Evolutionary conservation across 2,113 vertebrate species (phyloP), one percentile per base, ranked within the genome.

Genomic region (Otolemur garnettii): DNA sequence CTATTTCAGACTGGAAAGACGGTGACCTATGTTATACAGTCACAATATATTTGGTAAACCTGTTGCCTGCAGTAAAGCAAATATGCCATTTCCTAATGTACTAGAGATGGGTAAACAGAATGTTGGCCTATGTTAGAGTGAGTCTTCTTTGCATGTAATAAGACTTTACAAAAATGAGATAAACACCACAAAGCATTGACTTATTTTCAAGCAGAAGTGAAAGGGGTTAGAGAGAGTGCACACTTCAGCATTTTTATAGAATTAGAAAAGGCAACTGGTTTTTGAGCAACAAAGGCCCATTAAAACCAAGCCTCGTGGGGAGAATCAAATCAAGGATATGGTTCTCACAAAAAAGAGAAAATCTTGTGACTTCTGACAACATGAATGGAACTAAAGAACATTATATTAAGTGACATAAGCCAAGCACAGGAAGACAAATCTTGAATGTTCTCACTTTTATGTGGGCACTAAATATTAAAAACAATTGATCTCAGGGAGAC

Each of bases 101-200:
- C 66, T 81, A 84, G 66, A 95, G 55, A 38, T 4, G 84, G 45
- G 64, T 62, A 82, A 94, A 64, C 30, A 50, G 30, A 93, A 57
- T 10, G 10, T 55, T 30, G 88, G 50, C 24, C 10, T 24, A 12
- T 53, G 19, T 81, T 53, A 80, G 45, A 7, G 17, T 78, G 53
- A 30, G 69, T 85, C 71, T 64, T 24, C 38, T 30, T 53, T 74
- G 35, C 53, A n/a, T 93, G 72, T 93, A 45, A 87, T 35, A 45
- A 94, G 35, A 19, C 33, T 38, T 74, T 38, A 22, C 8, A 26
- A 87, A 72, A 89, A 84, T 13, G 9, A 78, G 62, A 38, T 42
- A 57, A 62, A 7, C 6, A 53, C 24, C 38, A 17, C 10, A 38
- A 83, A 93, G 26, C 24, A 78, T 2, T 71, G 19, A 14, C 22